These are phyloP conservation scores for Tragelaphus buxtoni DNA, from an alignment of 2,113 vertebrate species.

Conservation along the genomic window DNA sequence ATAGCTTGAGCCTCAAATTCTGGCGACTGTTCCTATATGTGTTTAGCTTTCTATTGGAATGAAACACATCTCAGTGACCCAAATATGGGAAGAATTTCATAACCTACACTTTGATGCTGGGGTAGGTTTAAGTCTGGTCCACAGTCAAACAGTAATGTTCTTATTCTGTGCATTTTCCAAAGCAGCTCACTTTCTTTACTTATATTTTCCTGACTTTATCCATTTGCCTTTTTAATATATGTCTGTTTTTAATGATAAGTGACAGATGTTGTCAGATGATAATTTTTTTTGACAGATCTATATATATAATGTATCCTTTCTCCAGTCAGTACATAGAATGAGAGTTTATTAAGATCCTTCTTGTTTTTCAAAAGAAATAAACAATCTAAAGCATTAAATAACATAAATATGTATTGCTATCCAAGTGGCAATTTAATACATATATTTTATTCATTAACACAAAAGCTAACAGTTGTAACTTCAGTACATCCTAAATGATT, in stretches of 20 bases:
- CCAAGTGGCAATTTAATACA: not conserved
- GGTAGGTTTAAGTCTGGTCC: not conserved
- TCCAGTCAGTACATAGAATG: not conserved
- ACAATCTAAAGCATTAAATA: not conserved
- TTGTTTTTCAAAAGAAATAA: not conserved
- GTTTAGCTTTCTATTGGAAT: not conserved
- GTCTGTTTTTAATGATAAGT: not conserved
- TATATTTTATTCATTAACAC: not conserved
- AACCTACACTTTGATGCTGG: not conserved
- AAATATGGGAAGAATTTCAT: not conserved
- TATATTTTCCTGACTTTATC: not conserved
- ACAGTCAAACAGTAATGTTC: not conserved
- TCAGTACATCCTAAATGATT: not conserved
- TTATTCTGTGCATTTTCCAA: not conserved
- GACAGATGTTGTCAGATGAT: not conserved
- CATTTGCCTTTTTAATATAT: not conserved
- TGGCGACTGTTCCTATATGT: not conserved
- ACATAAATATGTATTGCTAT: not conserved
- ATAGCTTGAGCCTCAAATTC: not conserved
- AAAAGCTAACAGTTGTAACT: not conserved
- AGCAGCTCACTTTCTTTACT: not conserved
- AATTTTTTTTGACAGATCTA: not conserved
- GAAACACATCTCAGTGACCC: not conserved
- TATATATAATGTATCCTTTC: not conserved
- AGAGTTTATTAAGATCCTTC: not conserved